phyloP scores from a whole-genome alignment of 2,888 invertebrate species.

The Escarpia spicata region DNA sequence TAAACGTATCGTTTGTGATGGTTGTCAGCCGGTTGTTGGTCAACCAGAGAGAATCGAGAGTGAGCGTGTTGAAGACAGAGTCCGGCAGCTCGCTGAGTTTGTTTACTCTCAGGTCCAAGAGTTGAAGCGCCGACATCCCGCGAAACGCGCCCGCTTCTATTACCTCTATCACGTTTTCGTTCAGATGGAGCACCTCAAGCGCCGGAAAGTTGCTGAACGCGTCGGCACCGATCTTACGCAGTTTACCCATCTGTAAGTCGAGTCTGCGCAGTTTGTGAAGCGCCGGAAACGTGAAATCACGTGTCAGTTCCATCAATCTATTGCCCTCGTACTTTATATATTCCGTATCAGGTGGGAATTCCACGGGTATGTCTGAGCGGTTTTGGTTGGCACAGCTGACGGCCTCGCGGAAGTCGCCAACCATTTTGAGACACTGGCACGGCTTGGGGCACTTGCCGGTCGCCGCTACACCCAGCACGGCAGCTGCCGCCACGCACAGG shows the following conservation, averaged over 20 bases:
- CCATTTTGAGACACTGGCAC: neutral
- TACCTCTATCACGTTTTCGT: constrained; percentile 29
- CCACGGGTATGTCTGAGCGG: neutral
- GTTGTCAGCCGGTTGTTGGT: constrained; percentile 21
- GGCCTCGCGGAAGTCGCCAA: neutral
- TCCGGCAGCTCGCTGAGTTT: constrained; percentile 24
- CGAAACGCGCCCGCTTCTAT: constrained; percentile 29
- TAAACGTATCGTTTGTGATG: constrained; percentile 22
- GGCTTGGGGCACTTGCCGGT: neutral
- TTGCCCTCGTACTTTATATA: constrained; percentile 33
- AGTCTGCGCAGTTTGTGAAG: constrained; percentile 31
- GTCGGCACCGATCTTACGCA: constrained; percentile 25
- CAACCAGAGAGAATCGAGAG: constrained; percentile 26
- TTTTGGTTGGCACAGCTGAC: neutral
- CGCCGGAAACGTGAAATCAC: constrained; percentile 25
- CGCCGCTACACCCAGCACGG: neutral
- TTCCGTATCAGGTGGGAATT: constrained; percentile 34
- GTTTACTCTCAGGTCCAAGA: constrained; percentile 33
- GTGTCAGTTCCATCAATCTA: constrained; percentile 22
- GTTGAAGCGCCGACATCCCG: constrained; percentile 26
- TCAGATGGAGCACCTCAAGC: constrained; percentile 31
- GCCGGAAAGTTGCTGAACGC: constrained; percentile 32
- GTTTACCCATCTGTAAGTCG: constrained; percentile 27
- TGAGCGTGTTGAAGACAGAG: constrained; percentile 27
- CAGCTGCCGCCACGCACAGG: neutral